These are phyloP conservation scores for Drosophila eohydei DNA, from an alignment of 2,888 invertebrate genomes.

Conservation along the genomic window DNA sequence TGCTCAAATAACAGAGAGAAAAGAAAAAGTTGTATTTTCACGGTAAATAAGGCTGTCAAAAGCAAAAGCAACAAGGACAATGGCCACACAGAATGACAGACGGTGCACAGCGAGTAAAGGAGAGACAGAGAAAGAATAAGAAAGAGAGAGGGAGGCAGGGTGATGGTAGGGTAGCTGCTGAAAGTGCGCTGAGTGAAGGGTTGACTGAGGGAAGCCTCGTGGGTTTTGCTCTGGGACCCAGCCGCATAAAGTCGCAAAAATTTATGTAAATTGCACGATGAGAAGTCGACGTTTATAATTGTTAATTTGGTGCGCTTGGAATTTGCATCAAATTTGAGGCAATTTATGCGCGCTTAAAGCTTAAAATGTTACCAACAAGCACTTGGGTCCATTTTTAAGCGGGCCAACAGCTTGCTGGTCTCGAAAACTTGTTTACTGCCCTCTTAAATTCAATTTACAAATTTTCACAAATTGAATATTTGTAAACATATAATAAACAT, in stretches of 20 bases:
- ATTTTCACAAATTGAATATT: slow-evolving; percentile 62
- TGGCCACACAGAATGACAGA: slow-evolving; percentile 32
- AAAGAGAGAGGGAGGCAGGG: not conserved
- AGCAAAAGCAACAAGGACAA: slow-evolving; percentile 48
- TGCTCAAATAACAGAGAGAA: slow-evolving; percentile 16
- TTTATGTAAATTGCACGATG: slow-evolving; percentile 61
- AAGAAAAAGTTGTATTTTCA: slow-evolving; percentile 65
- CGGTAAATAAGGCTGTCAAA: slow-evolving; percentile 61
- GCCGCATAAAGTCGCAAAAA: slow-evolving; percentile 44
- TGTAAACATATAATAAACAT: slow-evolving; percentile 71
- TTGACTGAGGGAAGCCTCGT: not conserved
- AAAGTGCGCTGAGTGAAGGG: slow-evolving; percentile 10
- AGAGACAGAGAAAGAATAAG: not conserved
- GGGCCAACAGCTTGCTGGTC: slow-evolving; percentile 24
- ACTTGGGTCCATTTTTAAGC: slow-evolving; percentile 1
- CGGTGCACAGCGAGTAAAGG: not conserved
- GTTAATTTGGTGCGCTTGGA: slow-evolving; percentile 43
- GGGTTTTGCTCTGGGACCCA: not conserved
- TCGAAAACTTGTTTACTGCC: slow-evolving; percentile 33
- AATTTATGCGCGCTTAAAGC: slow-evolving; percentile 31
- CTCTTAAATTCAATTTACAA: slow-evolving; percentile 51
- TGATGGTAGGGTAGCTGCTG: not conserved
- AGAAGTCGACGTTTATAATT: slow-evolving; percentile 51
- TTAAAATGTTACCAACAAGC: slow-evolving; percentile 8
- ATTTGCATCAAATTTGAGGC: slow-evolving; percentile 40